Percentiles rank a stretch among this genome's conserved stretches.
These are phyloP conservation scores for Tetheella fluctuosa DNA, from an alignment of 2,888 invertebrate species.

Conservation along the genomic window DNA sequence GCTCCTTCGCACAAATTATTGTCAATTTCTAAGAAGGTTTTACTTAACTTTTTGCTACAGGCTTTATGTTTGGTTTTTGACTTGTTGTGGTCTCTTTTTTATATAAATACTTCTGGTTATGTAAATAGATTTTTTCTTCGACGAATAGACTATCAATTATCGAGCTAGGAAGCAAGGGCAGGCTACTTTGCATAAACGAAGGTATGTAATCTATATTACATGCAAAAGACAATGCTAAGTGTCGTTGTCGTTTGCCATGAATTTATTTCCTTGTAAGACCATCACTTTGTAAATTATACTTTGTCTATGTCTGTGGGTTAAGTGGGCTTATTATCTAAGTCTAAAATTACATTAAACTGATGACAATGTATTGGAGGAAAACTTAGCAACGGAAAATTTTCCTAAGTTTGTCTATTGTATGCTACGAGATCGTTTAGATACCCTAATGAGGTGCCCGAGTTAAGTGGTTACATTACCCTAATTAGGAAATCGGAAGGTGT, in stretches of 20 bases:
- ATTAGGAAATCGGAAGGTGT: too few relatives aligned
- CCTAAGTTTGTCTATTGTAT: too few relatives aligned
- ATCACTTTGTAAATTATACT: not conserved
- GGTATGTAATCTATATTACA: slow-evolving; percentile 2
- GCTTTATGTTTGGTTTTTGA: not conserved
- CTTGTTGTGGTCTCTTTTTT: not conserved
- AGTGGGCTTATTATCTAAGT: too few relatives aligned
- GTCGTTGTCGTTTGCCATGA: not conserved
- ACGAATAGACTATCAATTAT: not conserved
- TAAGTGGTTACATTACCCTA: too few relatives aligned
- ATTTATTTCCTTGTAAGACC: not conserved
- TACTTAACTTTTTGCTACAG: slow-evolving; percentile 8
- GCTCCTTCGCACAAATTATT: slow-evolving; percentile 10
- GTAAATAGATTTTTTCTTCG: not conserved
- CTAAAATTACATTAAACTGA: too few relatives aligned
- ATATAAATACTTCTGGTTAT: not conserved
- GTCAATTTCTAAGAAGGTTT: slow-evolving; percentile 14
- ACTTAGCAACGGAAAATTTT: too few relatives aligned
- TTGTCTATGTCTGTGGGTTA: too few relatives aligned
- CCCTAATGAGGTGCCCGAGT: too few relatives aligned
- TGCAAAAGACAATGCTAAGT: not conserved
- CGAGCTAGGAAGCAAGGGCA: not conserved
- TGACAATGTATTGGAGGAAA: too few relatives aligned
- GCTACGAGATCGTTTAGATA: too few relatives aligned
- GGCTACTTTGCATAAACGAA: not conserved